A percentile compares a stretch with the other conserved stretches of the same genome.
phyloP scores from a whole-genome alignment of 2,888 invertebrate genomes.

The Caenorhabditis afra region DNA sequence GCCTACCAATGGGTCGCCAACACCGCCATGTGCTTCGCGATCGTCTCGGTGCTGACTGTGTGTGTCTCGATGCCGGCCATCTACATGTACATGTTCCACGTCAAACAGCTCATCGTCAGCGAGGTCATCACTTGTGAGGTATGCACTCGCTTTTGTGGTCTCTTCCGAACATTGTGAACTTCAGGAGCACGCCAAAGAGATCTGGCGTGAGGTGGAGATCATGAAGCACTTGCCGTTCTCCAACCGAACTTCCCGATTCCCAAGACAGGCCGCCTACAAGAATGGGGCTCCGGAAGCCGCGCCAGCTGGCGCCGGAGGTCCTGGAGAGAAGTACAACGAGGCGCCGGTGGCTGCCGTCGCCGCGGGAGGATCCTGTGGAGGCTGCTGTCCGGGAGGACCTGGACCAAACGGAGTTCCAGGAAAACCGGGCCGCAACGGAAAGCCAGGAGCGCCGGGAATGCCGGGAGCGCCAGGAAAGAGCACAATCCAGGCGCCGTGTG shows the following conservation, averaged over 20 bases:
- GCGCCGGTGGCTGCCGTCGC: slow-evolving; percentile 35
- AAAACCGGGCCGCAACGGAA: slow-evolving; percentile 58
- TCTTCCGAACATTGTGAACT: not conserved
- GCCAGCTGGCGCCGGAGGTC: slow-evolving; percentile 35
- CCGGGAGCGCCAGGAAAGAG: slow-evolving; percentile 61
- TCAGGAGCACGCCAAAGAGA: slow-evolving; percentile 51
- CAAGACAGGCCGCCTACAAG: slow-evolving; percentile 48
- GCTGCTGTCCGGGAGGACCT: slow-evolving; percentile 59
- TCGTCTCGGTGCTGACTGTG: slow-evolving; percentile 51
- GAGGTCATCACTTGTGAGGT: slow-evolving; percentile 60
- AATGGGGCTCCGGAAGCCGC: slow-evolving; percentile 27
- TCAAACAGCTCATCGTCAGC: slow-evolving; percentile 36
- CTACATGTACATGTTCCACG: slow-evolving; percentile 57
- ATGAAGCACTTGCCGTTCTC: slow-evolving; percentile 53
- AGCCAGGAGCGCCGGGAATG: slow-evolving; percentile 61
- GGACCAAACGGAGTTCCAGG: slow-evolving; percentile 61
- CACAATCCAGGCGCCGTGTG: slow-evolving; percentile 52
- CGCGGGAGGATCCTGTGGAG: slow-evolving; percentile 42
- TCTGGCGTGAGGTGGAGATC: slow-evolving; percentile 49
- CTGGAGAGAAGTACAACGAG: slow-evolving; percentile 42
- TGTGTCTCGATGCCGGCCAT: slow-evolving; percentile 52
- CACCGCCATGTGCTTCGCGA: slow-evolving; percentile 53
- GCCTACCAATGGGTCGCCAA: slow-evolving; percentile 62
- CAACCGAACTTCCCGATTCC: slow-evolving; percentile 54
- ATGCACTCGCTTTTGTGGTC: not conserved